Evolutionary conservation across 2,888 invertebrate species (phyloP), one percentile per base, ranked within the genome.

Genomic region (Liopterus haemorrhoidalis): DNA sequence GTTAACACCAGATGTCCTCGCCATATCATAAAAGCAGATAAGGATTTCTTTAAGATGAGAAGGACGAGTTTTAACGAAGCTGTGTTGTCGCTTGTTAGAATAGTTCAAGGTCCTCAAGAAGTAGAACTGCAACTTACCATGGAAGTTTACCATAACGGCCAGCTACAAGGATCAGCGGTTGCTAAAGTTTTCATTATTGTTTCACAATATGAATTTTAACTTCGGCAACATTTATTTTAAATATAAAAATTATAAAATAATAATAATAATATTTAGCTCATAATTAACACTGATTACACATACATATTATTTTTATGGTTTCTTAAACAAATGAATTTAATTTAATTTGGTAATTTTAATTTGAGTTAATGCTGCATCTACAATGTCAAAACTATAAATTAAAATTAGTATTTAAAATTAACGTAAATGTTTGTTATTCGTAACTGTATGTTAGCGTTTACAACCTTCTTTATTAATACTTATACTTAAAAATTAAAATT

Each of bases 91-190:
- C 65, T 95, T 27, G 77, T 82, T 5, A 73, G 76, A 45, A 74
- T 83, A 0, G 75, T 95, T 1, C 75, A 79, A 50, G 94, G 94
- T 0, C 93, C 94, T 0, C 94, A 95, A 64, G 92, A 92, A 59
- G 82, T 94, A 53, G 88, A 92, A 57, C 67, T 95, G 21, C 84
- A 90, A 57, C 71, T 95, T 19, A 81, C 80, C 50, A 92, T 94
- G 91, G 85, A 87, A 44, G 73, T 92, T 2, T 86, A 81, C 63
- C 79, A 78, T 47, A 74, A 78, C 35, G 78, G 81, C 3, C 73
- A 76, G 38, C 87, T 85, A 50, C 81, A 82, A 5, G 92, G 91
- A 1, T 84, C 81, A 30, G 90, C 88, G 8, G 77, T 93, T 1
- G 90, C 92, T 1, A 89, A 85, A 63, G 75, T 95, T 37, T 81